Base-by-base conservation (phyloP, 2,888 invertebrate species). In the Drosophila meridionalis region DNA sequence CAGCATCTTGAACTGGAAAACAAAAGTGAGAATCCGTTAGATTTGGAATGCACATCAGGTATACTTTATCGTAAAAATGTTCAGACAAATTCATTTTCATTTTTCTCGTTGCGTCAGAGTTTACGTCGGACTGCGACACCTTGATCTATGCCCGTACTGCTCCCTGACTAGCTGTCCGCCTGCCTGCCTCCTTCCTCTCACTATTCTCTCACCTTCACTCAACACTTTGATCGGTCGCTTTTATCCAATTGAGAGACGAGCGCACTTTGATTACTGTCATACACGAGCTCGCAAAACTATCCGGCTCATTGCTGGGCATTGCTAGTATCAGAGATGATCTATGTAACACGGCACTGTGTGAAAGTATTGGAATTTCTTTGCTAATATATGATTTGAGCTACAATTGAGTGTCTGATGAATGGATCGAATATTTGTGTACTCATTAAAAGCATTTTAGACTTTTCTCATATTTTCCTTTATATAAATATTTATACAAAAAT, bases 1-100 rank as follows among this genome's bases (percentile, higher is more conserved):
- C 77, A 87, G 68, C 90, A 91, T 91, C 40, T 73, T 78, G 57
- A 63, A 6, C 78, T 78, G 80, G 20, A 75, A 71, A 14, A 38
- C 20, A 63, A 43, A 60, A 38, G 48, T 60, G 32, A 42, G 40
- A 48, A 26, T 20, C 26, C 50, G 36, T 53, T 34, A 36, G 36
- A 36, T 36, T 4, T 36, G 2, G 6, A 34, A 52, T 52, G 11
- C 4, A 28, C 14, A 7, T 0, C 7, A 28, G 14, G 12, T 14
- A 28, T 8, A n/a, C 20, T 20, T 20, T 20, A 36, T n/a, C 20
- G 11, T 6, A 52, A 52, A 40, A 32, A 2, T 4, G 61, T 42
- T 61, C 61, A 36, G 20, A 9, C 26, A 36, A 36, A 52, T 52
- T 76, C 5, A 76, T 60, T 48, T 56, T 34, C 55, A 52, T 56